Evolutionary conservation across 1,140 invertebrate genomes (phyloP), one percentile per base, ranked within the genome.

Genomic region (Vollenhovia emeryi): DNA sequence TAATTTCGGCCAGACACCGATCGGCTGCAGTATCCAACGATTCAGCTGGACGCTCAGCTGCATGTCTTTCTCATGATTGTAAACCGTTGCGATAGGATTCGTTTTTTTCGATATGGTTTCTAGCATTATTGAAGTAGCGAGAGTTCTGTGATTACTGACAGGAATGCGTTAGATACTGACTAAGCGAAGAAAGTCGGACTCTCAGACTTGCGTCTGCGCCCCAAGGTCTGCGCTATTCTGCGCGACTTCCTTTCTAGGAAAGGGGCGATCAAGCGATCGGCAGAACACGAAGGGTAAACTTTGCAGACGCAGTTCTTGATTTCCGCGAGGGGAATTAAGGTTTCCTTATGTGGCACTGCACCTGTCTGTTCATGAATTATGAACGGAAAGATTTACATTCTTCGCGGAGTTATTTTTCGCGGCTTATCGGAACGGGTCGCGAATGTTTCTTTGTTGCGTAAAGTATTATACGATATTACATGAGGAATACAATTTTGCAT

Each of bases 1-100:
- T 0, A 57, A 66, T 0, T 30, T 43, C 9, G 89, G 86, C 89
- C 90, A 91, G 1, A 64, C 62, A 6, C 89, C 90, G 13, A 91
- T 55, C 1, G 86, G 69, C 18, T 80, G 78, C 4, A 91, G 11
- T 2, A 91, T 24, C 89, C 84, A 89, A 3, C 88, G 86, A 33
- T 64, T 88, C 21, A 83, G 59, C 21, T 80, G 64, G 0, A 91
- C 74, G 9, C 88, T 90, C 0, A 90, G 27, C n/a, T 66, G 59
- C 11, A 80, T 5, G 6, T 57, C 24, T 30, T 80, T 43, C 5
- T 85, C 15, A 9, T 80, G 27, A 76, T 76, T 30, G 11, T 64
- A 27, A 6, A 50, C 3, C 11, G 1, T 33, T 1, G 11, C 6
- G 59, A 33, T 0, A 0, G 13, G 3, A 4, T 21, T 84, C 11